A percentile compares a stretch with the other conserved stretches of the same genome.
Conservation (phyloP, 2,888 invertebrate species). For the Zeuzera pyrina region DNA sequence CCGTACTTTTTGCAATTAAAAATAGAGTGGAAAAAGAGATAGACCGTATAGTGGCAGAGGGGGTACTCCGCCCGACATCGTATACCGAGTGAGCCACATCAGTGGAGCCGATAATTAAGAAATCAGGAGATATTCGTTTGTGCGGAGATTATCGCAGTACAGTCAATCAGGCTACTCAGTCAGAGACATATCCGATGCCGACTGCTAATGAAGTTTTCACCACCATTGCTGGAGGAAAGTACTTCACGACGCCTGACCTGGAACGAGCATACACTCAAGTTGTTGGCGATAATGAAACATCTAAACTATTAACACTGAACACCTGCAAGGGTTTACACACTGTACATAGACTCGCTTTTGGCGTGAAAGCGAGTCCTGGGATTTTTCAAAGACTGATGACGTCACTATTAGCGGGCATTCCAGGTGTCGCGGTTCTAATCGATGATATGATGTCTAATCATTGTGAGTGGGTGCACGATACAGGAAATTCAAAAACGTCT, state of each 20-base stretch:
- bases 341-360: neutral
- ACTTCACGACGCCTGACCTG: neutral
- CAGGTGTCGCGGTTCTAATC: neutral
- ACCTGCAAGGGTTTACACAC: too few species aligned
- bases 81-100: neutral
- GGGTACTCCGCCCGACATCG: neutral
- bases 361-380: neutral
- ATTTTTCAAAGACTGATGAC: neutral
- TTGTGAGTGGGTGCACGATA: neutral
- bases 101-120: neutral
- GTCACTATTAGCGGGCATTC: neutral
- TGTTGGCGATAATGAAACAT: neutral
- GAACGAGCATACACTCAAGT: neutral
- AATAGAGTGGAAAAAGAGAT: neutral
- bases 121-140: neutral
- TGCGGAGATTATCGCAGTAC: neutral
- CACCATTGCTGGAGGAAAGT: neutral
- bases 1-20: neutral
- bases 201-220: too few species aligned
- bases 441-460: conserved; percentile 6
- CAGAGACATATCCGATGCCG: conserved; percentile 6
- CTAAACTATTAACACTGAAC: neutral
- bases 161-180: neutral
- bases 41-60: neutral
- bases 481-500: neutral